Conservation (phyloP, 1,140 invertebrate species). For the Penaeus indicus region DNA sequence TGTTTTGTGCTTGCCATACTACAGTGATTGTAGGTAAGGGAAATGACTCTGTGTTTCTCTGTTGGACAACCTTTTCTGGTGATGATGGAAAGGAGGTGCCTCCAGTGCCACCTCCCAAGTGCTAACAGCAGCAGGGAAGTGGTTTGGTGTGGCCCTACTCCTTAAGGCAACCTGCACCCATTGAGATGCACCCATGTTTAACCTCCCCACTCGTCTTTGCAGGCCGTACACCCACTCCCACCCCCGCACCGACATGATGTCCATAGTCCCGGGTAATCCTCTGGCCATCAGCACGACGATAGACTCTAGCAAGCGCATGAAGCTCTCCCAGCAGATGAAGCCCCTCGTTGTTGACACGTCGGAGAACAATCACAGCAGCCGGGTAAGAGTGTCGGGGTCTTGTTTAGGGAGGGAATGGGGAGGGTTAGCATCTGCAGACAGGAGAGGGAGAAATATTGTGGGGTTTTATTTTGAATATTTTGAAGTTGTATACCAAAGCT, state of each 20-base stretch:
- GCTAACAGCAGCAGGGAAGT: too few species aligned
- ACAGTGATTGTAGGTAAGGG: too few species aligned
- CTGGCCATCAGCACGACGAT: constrained; percentile 60
- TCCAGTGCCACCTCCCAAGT: too few species aligned
- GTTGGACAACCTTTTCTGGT: too few species aligned
- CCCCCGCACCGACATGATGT: constrained; percentile 58
- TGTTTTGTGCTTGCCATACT: too few species aligned
- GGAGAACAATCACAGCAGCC: constrained; percentile 56
- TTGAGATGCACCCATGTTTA: not conserved
- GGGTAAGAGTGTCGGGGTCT: constrained; percentile 18
- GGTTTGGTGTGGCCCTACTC: too few species aligned
- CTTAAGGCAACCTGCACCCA: not conserved
- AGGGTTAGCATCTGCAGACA: not conserved
- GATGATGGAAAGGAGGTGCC: too few species aligned
- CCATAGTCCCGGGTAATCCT: constrained; percentile 51
- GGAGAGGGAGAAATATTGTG: too few species aligned
- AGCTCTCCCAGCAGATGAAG: constrained; percentile 56
- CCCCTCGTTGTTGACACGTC: constrained; percentile 61
- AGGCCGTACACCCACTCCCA: constrained; percentile 54
- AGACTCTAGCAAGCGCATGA: constrained; percentile 64
- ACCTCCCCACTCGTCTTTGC: constrained; percentile 4
- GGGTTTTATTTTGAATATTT: too few species aligned
- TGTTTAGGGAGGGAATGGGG: not conserved
- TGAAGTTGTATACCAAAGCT: too few species aligned
- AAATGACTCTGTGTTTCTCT: too few species aligned